These are phyloP conservation scores for Zoanthus solanderi DNA, from an alignment of 92 coral and sea anemone genomes.

Conservation along the genomic window DNA sequence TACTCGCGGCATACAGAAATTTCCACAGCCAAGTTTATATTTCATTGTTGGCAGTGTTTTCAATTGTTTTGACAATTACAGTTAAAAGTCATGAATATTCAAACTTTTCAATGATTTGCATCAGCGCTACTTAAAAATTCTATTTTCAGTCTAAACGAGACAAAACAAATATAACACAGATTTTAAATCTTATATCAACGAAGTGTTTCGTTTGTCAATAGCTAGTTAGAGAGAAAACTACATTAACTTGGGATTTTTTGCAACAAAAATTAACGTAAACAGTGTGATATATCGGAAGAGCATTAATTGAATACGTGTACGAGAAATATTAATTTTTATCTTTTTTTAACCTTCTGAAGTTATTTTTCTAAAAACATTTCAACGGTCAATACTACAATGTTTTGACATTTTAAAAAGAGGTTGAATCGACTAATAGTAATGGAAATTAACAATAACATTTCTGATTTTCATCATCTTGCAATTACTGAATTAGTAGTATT, in stretches of 20 bases:
- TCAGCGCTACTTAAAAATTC: conserved; percentile 10
- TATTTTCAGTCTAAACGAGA: conserved; percentile 13
- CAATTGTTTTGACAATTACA: neutral
- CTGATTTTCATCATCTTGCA: neutral
- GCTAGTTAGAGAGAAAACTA: neutral
- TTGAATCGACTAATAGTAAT: neutral
- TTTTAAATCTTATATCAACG: neutral
- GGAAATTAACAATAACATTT: conserved; percentile 20
- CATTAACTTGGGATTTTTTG: neutral
- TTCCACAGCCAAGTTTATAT: too few species aligned
- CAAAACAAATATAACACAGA: neutral
- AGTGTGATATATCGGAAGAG: neutral
- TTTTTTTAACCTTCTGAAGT: too few species aligned
- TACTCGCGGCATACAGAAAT: too few species aligned
- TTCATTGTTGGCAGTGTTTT: neutral
- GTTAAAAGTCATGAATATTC: conserved; percentile 25
- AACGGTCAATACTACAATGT: too few species aligned
- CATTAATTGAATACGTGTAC: neutral
- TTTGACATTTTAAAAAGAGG: too few species aligned
- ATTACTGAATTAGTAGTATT: neutral
- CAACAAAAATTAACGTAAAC: neutral
- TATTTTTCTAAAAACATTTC: too few species aligned
- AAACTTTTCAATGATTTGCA: neutral
- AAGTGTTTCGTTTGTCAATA: conserved; percentile 12
- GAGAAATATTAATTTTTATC: neutral